These are phyloP conservation scores for Diploscapter pachys DNA, from an alignment of 1,140 invertebrate genomes.

Conservation along the genomic window DNA sequence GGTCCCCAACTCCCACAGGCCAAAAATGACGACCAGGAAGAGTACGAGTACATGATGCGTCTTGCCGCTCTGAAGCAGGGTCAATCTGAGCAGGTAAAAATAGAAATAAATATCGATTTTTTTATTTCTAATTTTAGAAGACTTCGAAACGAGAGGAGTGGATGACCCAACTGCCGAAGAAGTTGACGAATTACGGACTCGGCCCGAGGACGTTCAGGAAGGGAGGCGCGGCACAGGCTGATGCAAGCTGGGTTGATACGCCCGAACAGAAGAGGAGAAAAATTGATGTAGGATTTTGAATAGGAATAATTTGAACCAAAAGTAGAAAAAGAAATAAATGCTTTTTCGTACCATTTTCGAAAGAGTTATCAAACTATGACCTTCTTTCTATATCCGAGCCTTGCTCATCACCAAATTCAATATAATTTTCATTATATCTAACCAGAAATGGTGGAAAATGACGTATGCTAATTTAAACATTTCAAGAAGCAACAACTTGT, in stretches of 20 bases:
- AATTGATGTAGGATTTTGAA: slow-evolving; percentile 5
- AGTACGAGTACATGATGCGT: background rate
- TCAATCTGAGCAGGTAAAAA: background rate
- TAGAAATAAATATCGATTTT: background rate
- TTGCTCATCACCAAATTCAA: no score
- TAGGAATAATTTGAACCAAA: no score
- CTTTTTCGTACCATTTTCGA: no score
- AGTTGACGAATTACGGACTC: slow-evolving; percentile 21
- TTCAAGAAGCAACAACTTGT: no score
- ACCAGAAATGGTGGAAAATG: no score
- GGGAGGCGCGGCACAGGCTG: background rate
- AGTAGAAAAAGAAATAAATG: no score
- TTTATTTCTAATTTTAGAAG: background rate
- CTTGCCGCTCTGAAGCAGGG: background rate
- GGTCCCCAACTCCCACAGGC: background rate
- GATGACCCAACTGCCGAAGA: slow-evolving; percentile 22
- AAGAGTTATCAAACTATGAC: no score
- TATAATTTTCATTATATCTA: no score
- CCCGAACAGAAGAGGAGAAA: slow-evolving; percentile 8
- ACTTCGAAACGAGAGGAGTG: slow-evolving; percentile 16
- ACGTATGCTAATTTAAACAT: no score
- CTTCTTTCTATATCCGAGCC: background rate
- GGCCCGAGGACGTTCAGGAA: slow-evolving; percentile 21
- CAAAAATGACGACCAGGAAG: slow-evolving; percentile 5
- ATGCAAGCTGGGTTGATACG: slow-evolving; percentile 11